Evolutionary conservation across 37 sponge, comb jelly and placozoan genomes (phyloP).

Genomic region (Chondrilla cf. caribensis): DNA sequence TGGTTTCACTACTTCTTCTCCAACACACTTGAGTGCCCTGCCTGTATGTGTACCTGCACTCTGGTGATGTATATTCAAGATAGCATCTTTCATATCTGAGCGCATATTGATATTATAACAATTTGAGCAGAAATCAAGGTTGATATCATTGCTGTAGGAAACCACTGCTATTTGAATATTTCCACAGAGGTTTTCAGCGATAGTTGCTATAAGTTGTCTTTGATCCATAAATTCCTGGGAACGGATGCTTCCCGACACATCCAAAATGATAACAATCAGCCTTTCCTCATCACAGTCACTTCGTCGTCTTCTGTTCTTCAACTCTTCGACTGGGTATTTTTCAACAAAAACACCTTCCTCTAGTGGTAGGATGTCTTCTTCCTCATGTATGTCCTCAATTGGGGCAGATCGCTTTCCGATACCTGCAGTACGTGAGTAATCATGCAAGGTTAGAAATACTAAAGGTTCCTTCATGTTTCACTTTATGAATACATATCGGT

Average conservation of each 20-base stretch:
- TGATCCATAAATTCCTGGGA: no score
- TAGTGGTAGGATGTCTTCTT: no score
- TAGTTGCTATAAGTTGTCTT: neutral
- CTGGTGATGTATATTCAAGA: no score
- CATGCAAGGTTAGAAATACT: no score
- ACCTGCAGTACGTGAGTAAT: no score
- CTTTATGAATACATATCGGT: no score
- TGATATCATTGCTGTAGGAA: neutral
- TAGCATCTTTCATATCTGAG: constrained; percentile 25
- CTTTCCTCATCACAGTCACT: constrained; percentile 38
- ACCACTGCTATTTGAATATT: neutral
- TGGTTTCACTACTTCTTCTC: no score
- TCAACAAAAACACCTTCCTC: no score
- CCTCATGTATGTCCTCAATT: no score
- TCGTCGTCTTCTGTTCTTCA: constrained; percentile 81
- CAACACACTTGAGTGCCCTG: constrained; percentile 20
- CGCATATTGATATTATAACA: constrained; percentile 11
- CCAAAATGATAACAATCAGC: constrained; percentile 39
- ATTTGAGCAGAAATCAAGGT: constrained; percentile 11
- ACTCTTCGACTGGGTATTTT: no score
- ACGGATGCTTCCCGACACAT: constrained; percentile 36
- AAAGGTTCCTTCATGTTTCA: no score
- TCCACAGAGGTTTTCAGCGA: neutral
- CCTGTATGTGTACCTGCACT: neutral
- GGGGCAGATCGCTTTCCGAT: no score